These are phyloP conservation scores for Elysia chlorotica DNA, from an alignment of 1,140 invertebrate genomes.

Conservation along the genomic window DNA sequence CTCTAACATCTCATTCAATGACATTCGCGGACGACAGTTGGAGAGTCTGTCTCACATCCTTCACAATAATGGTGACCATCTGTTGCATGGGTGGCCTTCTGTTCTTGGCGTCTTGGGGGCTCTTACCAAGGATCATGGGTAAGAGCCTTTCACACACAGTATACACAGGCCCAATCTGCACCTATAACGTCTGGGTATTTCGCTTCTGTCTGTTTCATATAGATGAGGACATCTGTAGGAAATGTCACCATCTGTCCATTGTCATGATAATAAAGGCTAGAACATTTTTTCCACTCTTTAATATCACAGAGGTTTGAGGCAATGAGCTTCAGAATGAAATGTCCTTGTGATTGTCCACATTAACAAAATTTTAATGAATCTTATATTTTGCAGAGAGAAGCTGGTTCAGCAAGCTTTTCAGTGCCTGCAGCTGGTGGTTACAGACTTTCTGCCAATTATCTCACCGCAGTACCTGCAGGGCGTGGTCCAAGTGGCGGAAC, in stretches of 20 bases:
- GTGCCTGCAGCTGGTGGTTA: conserved; percentile 94
- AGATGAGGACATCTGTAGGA: too few relatives aligned
- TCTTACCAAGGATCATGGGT: conserved; percentile 90
- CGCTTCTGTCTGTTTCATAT: too few relatives aligned
- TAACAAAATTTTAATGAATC: too few relatives aligned
- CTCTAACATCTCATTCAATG: conserved; percentile 78
- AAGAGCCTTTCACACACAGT: conserved; percentile 33
- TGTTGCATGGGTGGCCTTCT: conserved; percentile 92
- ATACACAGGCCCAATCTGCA: neutral
- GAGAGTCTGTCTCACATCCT: conserved; percentile 93
- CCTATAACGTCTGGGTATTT: too few relatives aligned
- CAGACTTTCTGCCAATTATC: conserved; percentile 90
- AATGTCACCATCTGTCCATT: too few relatives aligned
- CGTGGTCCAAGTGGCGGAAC: conserved; percentile 91
- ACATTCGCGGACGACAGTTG: conserved; percentile 92
- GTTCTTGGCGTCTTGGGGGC: conserved; percentile 93
- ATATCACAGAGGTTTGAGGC: too few relatives aligned
- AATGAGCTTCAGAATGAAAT: too few relatives aligned
- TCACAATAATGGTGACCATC: conserved; percentile 87
- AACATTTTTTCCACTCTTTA: too few relatives aligned
- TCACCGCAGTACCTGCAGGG: conserved; percentile 84
- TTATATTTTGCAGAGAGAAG: conserved; percentile 84
- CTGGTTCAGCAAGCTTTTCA: conserved; percentile 93
- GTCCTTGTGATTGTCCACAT: too few relatives aligned
- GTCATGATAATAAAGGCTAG: too few relatives aligned